These are phyloP conservation scores for Platerodrilus igneus DNA, from an alignment of 2,888 invertebrate species.

Conservation along the genomic window DNA sequence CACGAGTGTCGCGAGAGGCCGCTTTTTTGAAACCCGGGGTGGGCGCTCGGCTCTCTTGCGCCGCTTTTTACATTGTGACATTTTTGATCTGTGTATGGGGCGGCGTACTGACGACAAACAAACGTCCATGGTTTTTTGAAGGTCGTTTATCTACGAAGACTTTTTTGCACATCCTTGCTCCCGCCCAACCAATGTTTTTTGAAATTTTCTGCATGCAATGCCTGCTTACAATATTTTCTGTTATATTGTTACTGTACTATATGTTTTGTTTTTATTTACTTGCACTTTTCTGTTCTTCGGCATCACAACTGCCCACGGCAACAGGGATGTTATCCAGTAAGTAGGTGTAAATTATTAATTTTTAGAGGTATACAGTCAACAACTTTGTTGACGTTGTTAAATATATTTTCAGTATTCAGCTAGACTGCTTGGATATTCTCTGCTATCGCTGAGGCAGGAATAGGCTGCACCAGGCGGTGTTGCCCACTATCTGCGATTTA, in stretches of 20 bases:
- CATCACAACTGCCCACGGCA: slow-evolving; percentile 54
- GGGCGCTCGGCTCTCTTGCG: slow-evolving; percentile 45
- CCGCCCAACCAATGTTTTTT: slow-evolving; percentile 51
- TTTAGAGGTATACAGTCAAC: slow-evolving; percentile 23
- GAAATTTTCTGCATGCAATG: slow-evolving; percentile 61
- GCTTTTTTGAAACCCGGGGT: slow-evolving; percentile 49
- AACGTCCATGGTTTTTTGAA: slow-evolving; percentile 63
- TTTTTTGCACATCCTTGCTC: slow-evolving; percentile 67
- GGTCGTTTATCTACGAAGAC: slow-evolving; percentile 60
- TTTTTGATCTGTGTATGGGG: slow-evolving; percentile 85
- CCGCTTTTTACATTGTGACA: slow-evolving; percentile 68
- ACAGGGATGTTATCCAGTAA: slow-evolving; percentile 73
- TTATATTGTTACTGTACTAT: slow-evolving; percentile 50
- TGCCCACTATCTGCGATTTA: slow-evolving; percentile 21
- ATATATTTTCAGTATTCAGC: slow-evolving; percentile 24
- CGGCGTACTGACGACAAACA: slow-evolving; percentile 61
- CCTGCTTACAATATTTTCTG: slow-evolving; percentile 64
- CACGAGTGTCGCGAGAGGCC: slow-evolving; percentile 45
- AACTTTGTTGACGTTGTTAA: slow-evolving; percentile 13
- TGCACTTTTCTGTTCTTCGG: slow-evolving; percentile 63
- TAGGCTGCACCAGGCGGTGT: slow-evolving; percentile 17
- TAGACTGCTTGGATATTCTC: slow-evolving; percentile 26
- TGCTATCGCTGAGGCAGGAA: slow-evolving; percentile 22
- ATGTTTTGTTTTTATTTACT: slow-evolving; percentile 60
- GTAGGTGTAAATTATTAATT: slow-evolving; percentile 54